phyloP scores from a whole-genome alignment of 2,888 invertebrate species.

The Hartigia nigra region DNA sequence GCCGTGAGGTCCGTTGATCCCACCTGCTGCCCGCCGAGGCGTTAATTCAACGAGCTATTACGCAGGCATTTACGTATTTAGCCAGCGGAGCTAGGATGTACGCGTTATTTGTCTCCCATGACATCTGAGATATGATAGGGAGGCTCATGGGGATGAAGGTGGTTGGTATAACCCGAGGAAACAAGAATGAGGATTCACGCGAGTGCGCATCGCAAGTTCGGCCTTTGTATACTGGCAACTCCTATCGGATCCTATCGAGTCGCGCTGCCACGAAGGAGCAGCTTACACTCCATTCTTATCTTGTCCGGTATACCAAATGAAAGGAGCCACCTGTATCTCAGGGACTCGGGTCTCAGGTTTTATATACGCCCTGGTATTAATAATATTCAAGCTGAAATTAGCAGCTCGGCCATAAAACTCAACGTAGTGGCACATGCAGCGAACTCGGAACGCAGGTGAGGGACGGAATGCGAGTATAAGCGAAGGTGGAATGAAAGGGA shows the following conservation, averaged over 20 bases:
- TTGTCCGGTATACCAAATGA: slow-evolving; percentile 3
- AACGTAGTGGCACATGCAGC: slow-evolving; percentile 37
- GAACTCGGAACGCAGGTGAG: slow-evolving; percentile 36
- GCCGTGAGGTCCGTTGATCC: neutral
- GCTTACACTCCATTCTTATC: slow-evolving; percentile 1
- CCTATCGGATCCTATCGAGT: slow-evolving; percentile 3
- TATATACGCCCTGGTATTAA: slow-evolving; percentile 40
- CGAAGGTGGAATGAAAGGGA: slow-evolving; percentile 1
- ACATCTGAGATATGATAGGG: slow-evolving; percentile 17
- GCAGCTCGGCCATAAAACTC: slow-evolving; percentile 45
- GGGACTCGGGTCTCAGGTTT: neutral
- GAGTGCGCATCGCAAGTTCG: neutral
- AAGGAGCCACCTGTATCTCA: slow-evolving; percentile 4
- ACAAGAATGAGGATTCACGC: neutral
- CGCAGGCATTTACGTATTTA: slow-evolving; percentile 5
- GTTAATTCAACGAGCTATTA: slow-evolving; percentile 27
- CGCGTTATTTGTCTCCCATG: slow-evolving; percentile 21
- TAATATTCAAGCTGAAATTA: slow-evolving; percentile 60
- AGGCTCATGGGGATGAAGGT: neutral
- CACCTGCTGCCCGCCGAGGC: slow-evolving; percentile 18
- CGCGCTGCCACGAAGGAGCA: neutral
- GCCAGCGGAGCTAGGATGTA: neutral
- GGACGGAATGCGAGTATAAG: slow-evolving; percentile 6
- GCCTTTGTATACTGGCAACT: neutral
- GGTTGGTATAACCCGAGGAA: neutral